Evolutionary conservation across 2,797 vertebrate genomes (phyloP), one percentile per base, ranked within the genome.

Genomic region (Epinephelus coioides): DNA sequence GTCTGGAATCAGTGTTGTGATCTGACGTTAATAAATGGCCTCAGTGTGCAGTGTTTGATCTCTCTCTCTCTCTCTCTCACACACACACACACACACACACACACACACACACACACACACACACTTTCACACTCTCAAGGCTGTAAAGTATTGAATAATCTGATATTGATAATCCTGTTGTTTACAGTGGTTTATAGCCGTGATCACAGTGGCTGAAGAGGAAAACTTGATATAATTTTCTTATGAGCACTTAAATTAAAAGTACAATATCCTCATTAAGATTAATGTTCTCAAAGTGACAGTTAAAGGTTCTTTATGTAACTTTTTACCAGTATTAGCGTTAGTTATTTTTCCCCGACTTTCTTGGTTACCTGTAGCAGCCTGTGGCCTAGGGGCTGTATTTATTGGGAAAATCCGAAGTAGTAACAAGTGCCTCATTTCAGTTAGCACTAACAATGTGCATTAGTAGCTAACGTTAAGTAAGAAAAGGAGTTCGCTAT

Each of bases 1-100:
- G 71, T 53, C 46, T 73, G 27, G 46, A 67, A 75, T 87, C 77
- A 69, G 60, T 46, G 68, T 71, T 61, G 46, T 81, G 56, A 84
- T 90, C 70, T 83, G 68, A 79, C 65, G 62, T 81, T 81, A 73
- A 82, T 76, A 70, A 73, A 76, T 43, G 44, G 44, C 71, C 74
- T 76, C 44, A 3, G 51, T 67, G 57, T 18, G 38, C 66, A 44
- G 50, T 4, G 55, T 79, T 73, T 70, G 19, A 65, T 80, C n/a
- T 66, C 27, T 30, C 27, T 30, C 27, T 6, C 27, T n/a, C 34
- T 49, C n/a, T n/a, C n/a, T n/a, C n/a, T n/a, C 2, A 18, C 34
- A 50, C 3, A n/a, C 23, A 50, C 2, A 18, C 27, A 50, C 3
- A n/a, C 2, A 18, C 34, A 50, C 3, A n/a, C 23, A 50, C 2